Evolutionary conservation across 2,888 invertebrate genomes (phyloP).

Genomic region (Andrena marginata): DNA sequence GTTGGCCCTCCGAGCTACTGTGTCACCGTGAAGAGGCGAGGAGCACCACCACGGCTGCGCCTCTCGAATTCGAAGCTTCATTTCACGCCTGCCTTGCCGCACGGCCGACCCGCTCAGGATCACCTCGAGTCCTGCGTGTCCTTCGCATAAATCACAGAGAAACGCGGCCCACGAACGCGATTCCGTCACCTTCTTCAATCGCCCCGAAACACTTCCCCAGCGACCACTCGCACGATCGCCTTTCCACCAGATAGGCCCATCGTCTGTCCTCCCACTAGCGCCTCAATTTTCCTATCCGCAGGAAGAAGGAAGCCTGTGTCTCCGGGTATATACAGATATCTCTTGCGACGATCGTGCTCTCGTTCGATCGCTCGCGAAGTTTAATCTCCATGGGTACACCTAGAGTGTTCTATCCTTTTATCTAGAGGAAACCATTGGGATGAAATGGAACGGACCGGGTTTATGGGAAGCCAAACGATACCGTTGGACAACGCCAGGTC

Average conservation of each 20-base stretch:
- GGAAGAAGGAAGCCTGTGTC: constrained; percentile 68
- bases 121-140: constrained; percentile 58
- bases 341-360: neutral
- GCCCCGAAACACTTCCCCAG: neutral
- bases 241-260: neutral
- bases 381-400: neutral
- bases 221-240: neutral
- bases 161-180: constrained; percentile 14
- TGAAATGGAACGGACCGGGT: constrained; percentile 4
- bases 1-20: constrained; percentile 69
- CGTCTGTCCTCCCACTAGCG: constrained; percentile 21
- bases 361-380: neutral
- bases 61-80: constrained; percentile 74
- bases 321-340: constrained; percentile 24
- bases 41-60: constrained; percentile 43
- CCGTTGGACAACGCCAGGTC: constrained; percentile 45
- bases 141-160: constrained; percentile 56
- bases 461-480: constrained; percentile 59
- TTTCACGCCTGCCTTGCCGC: constrained; percentile 81
- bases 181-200: neutral
- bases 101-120: constrained; percentile 57
- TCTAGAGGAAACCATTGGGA: neutral
- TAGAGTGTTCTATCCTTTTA: neutral
- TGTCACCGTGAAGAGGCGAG: constrained; percentile 70
- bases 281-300: constrained; percentile 58